Conservation (phyloP, 2,888 invertebrate genomes). For the Melanophora roralis region DNA sequence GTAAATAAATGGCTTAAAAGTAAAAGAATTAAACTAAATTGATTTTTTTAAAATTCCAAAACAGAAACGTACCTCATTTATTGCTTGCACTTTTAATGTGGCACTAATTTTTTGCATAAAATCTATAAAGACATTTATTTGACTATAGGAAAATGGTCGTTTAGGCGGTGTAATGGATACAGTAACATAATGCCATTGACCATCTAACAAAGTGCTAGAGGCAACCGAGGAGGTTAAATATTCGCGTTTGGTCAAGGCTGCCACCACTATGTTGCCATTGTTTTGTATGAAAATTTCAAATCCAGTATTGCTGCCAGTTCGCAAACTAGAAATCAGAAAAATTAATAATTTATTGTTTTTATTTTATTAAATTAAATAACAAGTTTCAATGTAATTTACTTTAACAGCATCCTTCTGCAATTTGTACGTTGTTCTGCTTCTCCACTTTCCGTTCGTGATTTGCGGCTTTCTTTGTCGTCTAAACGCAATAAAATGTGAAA, state of each 20-base stretch:
- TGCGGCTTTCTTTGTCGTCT: slow-evolving; percentile 68
- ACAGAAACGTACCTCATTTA: slow-evolving; percentile 79
- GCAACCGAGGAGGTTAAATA: slow-evolving; percentile 79
- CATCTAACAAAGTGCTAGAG: slow-evolving; percentile 75
- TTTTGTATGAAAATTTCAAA: slow-evolving; percentile 81
- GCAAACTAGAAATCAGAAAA: slow-evolving; percentile 75
- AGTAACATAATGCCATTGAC: slow-evolving; percentile 80
- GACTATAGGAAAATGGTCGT: slow-evolving; percentile 80
- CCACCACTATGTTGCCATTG: slow-evolving; percentile 79
- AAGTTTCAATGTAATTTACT: slow-evolving; percentile 58
- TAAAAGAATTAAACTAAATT: slow-evolving; percentile 21
- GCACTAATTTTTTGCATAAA: slow-evolving; percentile 79
- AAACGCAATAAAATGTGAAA: slow-evolving; percentile 80
- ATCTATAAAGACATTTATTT: slow-evolving; percentile 80
- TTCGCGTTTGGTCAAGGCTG: slow-evolving; percentile 80
- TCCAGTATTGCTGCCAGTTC: slow-evolving; percentile 78
- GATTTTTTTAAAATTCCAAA: no score
- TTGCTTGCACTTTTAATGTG: slow-evolving; percentile 79
- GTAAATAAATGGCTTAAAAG: slow-evolving; percentile 74
- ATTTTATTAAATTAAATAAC: neutral
- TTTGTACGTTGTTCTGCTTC: slow-evolving; percentile 65
- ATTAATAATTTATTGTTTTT: neutral
- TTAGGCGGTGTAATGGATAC: slow-evolving; percentile 78
- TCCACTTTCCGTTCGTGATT: neutral
- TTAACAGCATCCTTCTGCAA: slow-evolving; percentile 77